A percentile compares a stretch with the other conserved stretches of the same genome.
These are phyloP conservation scores for Eupeodes latifasciatus DNA, from an alignment of 2,888 invertebrate genomes.

Conservation along the genomic window DNA sequence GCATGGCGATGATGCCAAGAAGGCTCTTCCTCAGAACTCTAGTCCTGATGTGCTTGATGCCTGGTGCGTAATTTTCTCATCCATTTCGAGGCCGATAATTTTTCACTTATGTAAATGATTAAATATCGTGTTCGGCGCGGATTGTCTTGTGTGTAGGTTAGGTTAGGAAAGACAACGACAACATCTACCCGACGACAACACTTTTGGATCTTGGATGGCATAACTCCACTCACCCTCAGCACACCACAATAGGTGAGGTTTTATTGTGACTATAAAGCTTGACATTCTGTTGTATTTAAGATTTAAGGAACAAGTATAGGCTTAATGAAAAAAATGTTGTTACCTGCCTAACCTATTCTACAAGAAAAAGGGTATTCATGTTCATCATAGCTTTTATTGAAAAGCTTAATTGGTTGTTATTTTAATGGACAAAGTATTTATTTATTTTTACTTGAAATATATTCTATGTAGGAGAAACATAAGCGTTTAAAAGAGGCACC, in stretches of 20 bases:
- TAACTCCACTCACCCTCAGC: background rate
- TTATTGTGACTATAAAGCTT: conserved; percentile 33
- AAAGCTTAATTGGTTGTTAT: no score
- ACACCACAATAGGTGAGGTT: conserved; percentile 54
- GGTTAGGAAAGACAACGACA: conserved; percentile 60
- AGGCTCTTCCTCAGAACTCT: conserved; percentile 57
- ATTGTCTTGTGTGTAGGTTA: conserved; percentile 76
- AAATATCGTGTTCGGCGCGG: conserved; percentile 75
- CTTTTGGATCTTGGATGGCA: conserved; percentile 15
- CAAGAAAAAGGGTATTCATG: no score
- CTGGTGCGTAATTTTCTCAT: conserved; percentile 75
- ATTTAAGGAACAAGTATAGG: conserved; percentile 23
- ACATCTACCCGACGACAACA: conserved; percentile 37
- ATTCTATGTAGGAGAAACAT: no score
- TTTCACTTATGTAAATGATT: conserved; percentile 77
- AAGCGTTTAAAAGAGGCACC: no score
- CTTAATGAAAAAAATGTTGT: background rate
- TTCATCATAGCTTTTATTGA: no score
- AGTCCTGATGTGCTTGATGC: conserved; percentile 37
- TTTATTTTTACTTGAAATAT: no score
- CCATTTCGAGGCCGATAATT: conserved; percentile 75
- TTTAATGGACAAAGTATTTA: no score
- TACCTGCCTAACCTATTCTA: no score
- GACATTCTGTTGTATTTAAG: conserved; percentile 47
- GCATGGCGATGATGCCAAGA: conserved; percentile 51